Percentiles rank a stretch among this genome's conserved stretches.
phyloP scores from a whole-genome alignment of 1,140 invertebrate genomes.

The Olivierus martensii region DNA sequence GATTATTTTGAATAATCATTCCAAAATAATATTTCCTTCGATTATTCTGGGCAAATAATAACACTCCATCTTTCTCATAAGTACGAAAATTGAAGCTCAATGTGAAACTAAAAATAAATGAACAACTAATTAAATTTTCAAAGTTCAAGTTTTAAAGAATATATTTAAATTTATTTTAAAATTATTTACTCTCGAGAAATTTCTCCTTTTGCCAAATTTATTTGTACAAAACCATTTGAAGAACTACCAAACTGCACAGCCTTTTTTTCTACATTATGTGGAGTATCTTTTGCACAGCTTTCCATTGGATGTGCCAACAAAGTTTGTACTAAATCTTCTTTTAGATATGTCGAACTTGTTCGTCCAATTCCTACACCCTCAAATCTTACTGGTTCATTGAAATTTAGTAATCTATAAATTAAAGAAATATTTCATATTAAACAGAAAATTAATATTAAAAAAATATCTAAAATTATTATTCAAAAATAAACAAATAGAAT shows the following conservation, averaged over 20 bases:
- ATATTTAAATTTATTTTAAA: not conserved
- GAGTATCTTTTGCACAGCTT: constrained; percentile 40
- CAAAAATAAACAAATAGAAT: too few species aligned
- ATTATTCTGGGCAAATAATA: constrained; percentile 46
- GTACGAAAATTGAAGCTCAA: constrained; percentile 65
- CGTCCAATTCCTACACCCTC: constrained; percentile 55
- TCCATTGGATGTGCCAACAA: constrained; percentile 7
- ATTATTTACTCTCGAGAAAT: constrained; percentile 11
- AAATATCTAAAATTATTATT: not conserved
- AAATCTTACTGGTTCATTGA: constrained; percentile 49
- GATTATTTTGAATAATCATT: constrained; percentile 52
- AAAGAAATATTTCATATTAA: not conserved
- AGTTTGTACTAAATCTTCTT: constrained; percentile 3
- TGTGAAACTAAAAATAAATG: constrained; percentile 37
- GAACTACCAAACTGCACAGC: constrained; percentile 76
- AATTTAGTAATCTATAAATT: constrained; percentile 39
- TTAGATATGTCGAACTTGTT: constrained; percentile 26
- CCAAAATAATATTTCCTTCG: constrained; percentile 47
- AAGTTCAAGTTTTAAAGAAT: not conserved
- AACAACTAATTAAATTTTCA: not conserved
- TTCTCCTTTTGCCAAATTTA: constrained; percentile 24
- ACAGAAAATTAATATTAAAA: constrained; percentile 11
- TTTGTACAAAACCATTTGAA: constrained; percentile 48
- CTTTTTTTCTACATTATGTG: constrained; percentile 57
- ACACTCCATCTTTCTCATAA: constrained; percentile 64